Evolutionary conservation across 2,888 invertebrate genomes (phyloP).

Genomic region (Ectobius pallidus): DNA sequence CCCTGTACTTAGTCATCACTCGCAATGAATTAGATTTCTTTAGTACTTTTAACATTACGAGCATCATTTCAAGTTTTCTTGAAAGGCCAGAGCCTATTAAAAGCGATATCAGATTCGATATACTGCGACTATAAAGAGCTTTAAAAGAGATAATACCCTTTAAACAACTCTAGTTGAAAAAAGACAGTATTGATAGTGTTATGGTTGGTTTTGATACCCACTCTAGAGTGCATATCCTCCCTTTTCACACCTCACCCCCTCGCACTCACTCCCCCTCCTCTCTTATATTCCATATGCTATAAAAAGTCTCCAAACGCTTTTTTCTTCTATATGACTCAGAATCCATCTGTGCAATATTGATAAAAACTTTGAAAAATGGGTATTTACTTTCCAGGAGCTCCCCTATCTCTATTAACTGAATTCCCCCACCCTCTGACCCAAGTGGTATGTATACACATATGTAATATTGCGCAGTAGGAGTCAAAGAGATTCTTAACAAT

Average conservation of each 20-base stretch:
- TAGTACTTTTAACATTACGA: conserved; percentile 25
- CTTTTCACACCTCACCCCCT: conserved; percentile 14
- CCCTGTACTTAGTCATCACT: too few relatives aligned
- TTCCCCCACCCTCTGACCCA: conserved; percentile 14
- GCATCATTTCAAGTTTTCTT: conserved; percentile 31
- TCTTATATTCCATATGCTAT: conserved; percentile 40
- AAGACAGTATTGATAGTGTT: conserved; percentile 10
- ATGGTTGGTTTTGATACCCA: neutral
- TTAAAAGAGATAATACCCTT: conserved; percentile 19
- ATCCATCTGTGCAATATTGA: conserved; percentile 45
- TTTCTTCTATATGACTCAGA: conserved; percentile 42
- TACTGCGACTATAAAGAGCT: conserved; percentile 9
- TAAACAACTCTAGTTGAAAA: conserved; percentile 25
- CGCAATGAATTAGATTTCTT: conserved; percentile 12
- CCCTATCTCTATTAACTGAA: conserved; percentile 30
- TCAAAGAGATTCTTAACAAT: too few relatives aligned
- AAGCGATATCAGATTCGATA: conserved; percentile 7
- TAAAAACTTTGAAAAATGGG: conserved; percentile 45
- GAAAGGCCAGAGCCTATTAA: neutral
- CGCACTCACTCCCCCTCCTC: conserved; percentile 3
- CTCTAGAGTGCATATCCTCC: conserved; percentile 20
- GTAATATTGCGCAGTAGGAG: neutral
- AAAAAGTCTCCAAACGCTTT: conserved; percentile 38
- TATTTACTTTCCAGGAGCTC: conserved; percentile 43
- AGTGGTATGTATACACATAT: conserved; percentile 5